A percentile compares a stretch with the other conserved stretches of the same genome.
These are phyloP conservation scores for Planococcus citri DNA, from an alignment of 1,140 invertebrate genomes.

Conservation along the genomic window DNA sequence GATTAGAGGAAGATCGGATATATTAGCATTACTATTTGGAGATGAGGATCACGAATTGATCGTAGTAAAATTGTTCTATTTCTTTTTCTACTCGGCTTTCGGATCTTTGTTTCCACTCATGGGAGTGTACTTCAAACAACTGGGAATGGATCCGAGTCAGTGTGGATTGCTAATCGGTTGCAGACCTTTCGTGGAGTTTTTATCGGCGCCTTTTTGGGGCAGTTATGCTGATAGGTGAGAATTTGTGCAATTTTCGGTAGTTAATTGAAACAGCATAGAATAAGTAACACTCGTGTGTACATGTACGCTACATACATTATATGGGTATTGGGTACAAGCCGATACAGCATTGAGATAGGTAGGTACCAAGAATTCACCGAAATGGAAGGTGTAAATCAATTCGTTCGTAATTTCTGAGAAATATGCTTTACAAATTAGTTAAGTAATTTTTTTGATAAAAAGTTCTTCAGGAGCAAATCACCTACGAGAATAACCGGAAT, in stretches of 20 bases:
- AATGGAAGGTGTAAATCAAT: too few relatives aligned
- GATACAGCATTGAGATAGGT: too few relatives aligned
- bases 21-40: constrained; percentile 71
- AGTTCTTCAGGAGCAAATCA: too few relatives aligned
- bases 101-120: constrained; percentile 94
- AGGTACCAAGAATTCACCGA: too few relatives aligned
- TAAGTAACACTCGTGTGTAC: too few relatives aligned
- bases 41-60: constrained; percentile 76
- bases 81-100: constrained; percentile 99
- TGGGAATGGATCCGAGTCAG: constrained; percentile 94
- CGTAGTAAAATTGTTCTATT: constrained; percentile 93
- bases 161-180: constrained; percentile 83
- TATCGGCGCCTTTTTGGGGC: constrained; percentile 97
- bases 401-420: too few relatives aligned
- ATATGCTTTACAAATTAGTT: too few relatives aligned
- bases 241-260: neutral
- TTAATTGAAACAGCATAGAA: too few relatives aligned
- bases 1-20: constrained; percentile 67
- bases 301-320: too few relatives aligned
- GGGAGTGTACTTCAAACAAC: constrained; percentile 97
- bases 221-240: constrained; percentile 74
- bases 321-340: too few relatives aligned
- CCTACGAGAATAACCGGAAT: too few relatives aligned
- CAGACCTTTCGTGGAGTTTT: constrained; percentile 91
- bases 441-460: too few relatives aligned